Conservation (phyloP, 1,140 invertebrate genomes). For the Arctopsyche grandis region DNA sequence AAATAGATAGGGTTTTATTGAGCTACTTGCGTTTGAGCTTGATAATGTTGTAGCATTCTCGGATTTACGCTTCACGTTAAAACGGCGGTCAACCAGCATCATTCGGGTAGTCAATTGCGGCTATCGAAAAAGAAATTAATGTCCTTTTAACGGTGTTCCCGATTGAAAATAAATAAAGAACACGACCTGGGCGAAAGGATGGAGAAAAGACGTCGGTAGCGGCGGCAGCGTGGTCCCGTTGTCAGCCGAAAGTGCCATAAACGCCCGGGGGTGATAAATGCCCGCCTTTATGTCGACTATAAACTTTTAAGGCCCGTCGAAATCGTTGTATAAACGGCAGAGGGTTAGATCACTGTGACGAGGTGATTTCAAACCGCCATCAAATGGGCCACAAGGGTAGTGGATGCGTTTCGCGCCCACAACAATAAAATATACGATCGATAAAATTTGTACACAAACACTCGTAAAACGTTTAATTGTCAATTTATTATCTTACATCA, state of each 20-base stretch:
- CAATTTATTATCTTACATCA: not conserved
- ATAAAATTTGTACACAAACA: conserved; percentile 1
- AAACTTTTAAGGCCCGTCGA: conserved; percentile 51
- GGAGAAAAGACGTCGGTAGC: not conserved
- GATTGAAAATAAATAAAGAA: conserved; percentile 54
- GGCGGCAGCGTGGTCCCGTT: conserved; percentile 12
- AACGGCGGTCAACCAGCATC: too few relatives aligned
- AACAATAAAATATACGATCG: conserved; percentile 25
- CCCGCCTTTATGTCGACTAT: conserved; percentile 50
- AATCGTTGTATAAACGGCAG: conserved; percentile 47
- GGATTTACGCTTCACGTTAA: too few relatives aligned
- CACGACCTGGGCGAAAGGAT: conserved; percentile 34
- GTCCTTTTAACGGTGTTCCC: conserved; percentile 44
- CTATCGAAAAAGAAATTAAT: conserved; percentile 40
- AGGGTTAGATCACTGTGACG: conserved; percentile 35
- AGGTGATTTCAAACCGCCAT: conserved; percentile 39
- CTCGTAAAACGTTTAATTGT: conserved; percentile 18
- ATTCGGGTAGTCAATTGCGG: not conserved
- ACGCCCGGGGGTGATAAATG: conserved; percentile 52
- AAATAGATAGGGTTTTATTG: too few relatives aligned
- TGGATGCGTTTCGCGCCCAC: too few relatives aligned
- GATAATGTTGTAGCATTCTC: too few relatives aligned
- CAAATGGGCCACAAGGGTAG: not conserved
- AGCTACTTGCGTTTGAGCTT: too few relatives aligned
- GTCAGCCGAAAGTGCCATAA: conserved; percentile 32